Percentiles rank a stretch among this genome's conserved stretches.
phyloP scores from a whole-genome alignment of 1,140 invertebrate species.

The Sesamia nonagrioides region DNA sequence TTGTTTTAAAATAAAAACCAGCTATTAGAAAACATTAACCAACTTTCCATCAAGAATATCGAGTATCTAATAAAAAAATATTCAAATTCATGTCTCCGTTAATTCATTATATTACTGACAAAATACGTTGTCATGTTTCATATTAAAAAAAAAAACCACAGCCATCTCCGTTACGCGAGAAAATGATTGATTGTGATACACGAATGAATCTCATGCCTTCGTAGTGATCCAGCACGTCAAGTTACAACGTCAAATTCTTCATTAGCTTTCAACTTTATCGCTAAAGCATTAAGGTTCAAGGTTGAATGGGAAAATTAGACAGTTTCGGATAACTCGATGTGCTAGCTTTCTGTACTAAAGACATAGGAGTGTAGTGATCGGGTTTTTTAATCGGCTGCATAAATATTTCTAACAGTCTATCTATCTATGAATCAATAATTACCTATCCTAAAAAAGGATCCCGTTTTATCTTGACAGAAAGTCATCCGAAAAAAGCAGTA shows the following conservation, averaged over 20 bases:
- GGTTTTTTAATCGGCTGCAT: too few relatives aligned
- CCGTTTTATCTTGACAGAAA: too few relatives aligned
- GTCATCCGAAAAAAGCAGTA: too few relatives aligned
- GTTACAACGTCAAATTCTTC: too few relatives aligned
- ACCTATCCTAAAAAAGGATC: too few relatives aligned
- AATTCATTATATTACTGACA: conserved; percentile 36
- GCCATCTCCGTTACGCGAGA: conserved; percentile 10
- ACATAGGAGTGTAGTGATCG: background rate
- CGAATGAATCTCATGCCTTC: background rate
- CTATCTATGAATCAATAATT: too few relatives aligned
- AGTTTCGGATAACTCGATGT: too few relatives aligned
- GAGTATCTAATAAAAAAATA: conserved; percentile 12
- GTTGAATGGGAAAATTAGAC: too few relatives aligned
- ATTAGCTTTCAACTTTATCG: too few relatives aligned
- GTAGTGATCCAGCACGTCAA: background rate
- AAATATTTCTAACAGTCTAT: too few relatives aligned
- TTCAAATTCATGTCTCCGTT: conserved; percentile 41
- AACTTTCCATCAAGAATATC: background rate
- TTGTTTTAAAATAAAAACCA: background rate
- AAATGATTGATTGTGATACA: conserved; percentile 62
- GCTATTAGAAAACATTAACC: background rate
- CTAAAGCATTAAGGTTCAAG: too few relatives aligned
- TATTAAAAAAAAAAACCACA: conserved; percentile 51
- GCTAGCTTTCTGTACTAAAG: too few relatives aligned
- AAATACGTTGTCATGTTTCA: conserved; percentile 54